phyloP scores from a whole-genome alignment of 1,140 invertebrate species.

The Ceratosolen solmsi region DNA sequence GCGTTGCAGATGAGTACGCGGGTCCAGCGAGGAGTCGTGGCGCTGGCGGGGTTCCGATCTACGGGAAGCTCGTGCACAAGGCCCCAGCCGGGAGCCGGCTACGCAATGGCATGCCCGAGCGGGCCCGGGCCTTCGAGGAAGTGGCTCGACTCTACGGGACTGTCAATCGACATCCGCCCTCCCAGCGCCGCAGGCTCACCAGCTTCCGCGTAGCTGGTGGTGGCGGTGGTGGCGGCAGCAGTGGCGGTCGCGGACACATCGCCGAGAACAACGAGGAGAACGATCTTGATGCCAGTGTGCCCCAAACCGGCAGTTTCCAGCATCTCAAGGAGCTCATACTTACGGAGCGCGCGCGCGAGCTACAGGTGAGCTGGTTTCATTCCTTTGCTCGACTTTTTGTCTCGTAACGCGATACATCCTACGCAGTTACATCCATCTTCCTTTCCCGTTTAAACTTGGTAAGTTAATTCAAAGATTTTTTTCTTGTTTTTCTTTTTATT shows the following conservation, averaged over 20 bases:
- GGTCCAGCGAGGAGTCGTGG: slow-evolving; percentile 58
- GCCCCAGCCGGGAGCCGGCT: slow-evolving; percentile 71
- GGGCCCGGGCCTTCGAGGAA: slow-evolving; percentile 71
- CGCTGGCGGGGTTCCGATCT: slow-evolving; percentile 72
- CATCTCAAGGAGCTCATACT: slow-evolving; percentile 77
- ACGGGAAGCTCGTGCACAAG: slow-evolving; percentile 78
- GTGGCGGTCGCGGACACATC: slow-evolving; percentile 21
- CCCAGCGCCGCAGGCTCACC: slow-evolving; percentile 56
- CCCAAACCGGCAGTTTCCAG: slow-evolving; percentile 79
- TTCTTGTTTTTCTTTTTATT: too few relatives aligned
- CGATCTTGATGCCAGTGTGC: slow-evolving; percentile 58
- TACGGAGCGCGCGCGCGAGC: slow-evolving; percentile 79
- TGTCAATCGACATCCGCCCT: slow-evolving; percentile 65
- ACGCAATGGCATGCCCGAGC: slow-evolving; percentile 64
- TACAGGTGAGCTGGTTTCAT: slow-evolving; percentile 63
- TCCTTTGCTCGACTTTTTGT: background rate
- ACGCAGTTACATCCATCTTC: too few relatives aligned
- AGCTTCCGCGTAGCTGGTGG: slow-evolving; percentile 63
- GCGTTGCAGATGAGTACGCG: slow-evolving; percentile 47
- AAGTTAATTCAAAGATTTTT: too few relatives aligned
- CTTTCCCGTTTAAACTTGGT: too few relatives aligned
- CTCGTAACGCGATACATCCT: too few relatives aligned
- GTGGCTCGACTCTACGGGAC: slow-evolving; percentile 70
- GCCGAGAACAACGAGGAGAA: background rate
- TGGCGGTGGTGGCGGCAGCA: background rate